phyloP scores from a whole-genome alignment of 2,888 invertebrate genomes.

The Melanotus villosus region DNA sequence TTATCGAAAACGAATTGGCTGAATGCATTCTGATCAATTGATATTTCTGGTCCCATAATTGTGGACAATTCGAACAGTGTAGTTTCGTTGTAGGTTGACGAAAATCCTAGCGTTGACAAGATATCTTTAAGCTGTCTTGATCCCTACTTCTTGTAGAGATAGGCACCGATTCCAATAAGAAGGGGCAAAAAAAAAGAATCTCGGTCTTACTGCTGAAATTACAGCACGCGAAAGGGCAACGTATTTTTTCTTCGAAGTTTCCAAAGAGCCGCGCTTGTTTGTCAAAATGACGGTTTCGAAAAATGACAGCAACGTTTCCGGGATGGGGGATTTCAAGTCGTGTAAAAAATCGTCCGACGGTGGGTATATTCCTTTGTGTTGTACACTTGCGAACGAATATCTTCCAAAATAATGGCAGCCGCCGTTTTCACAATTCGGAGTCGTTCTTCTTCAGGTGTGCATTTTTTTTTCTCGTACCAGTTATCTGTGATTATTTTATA shows the following conservation, averaged over 20 bases:
- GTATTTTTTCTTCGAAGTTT: constrained; percentile 46
- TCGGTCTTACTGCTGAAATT: background rate
- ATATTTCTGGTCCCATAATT: background rate
- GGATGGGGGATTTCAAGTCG: too few species aligned
- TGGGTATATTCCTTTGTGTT: too few species aligned
- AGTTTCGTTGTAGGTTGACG: background rate
- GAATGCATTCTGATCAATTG: background rate
- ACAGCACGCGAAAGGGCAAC: constrained; percentile 42
- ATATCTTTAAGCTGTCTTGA: constrained; percentile 3
- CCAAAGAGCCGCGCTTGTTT: constrained; percentile 27
- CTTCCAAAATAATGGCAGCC: too few species aligned
- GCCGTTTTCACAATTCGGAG: too few species aligned
- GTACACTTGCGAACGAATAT: too few species aligned
- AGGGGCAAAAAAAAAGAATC: background rate
- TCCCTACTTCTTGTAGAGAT: constrained; percentile 1
- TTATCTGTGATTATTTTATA: too few species aligned
- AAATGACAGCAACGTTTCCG: too few species aligned
- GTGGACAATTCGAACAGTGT: background rate
- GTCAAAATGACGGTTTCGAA: too few species aligned
- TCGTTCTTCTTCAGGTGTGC: too few species aligned
- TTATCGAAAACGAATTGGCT: background rate
- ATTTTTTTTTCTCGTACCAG: too few species aligned
- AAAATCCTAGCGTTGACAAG: background rate
- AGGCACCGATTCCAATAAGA: background rate
- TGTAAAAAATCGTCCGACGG: too few species aligned